Percentiles rank a stretch among this genome's conserved stretches.
phyloP scores from a whole-genome alignment of 2,888 invertebrate genomes.

The Drosophila meridiana region DNA sequence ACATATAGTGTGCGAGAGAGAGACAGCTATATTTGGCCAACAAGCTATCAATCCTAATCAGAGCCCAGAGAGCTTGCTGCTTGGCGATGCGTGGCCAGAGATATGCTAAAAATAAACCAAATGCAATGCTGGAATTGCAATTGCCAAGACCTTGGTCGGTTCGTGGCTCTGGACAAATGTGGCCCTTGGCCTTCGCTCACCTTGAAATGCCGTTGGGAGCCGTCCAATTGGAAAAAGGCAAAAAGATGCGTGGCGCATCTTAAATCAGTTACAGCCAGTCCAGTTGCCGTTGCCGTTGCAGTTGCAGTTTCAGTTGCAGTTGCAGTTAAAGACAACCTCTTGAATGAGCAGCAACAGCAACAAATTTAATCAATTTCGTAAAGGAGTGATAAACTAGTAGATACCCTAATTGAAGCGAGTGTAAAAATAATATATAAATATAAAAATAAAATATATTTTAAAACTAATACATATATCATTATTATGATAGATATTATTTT shows the following conservation, averaged over 20 bases:
- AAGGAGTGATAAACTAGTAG: background rate
- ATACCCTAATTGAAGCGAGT: background rate
- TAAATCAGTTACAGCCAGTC: constrained; percentile 55
- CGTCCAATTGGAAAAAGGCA: constrained; percentile 31
- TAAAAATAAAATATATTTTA: background rate
- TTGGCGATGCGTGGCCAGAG: constrained; percentile 40
- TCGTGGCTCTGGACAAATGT: constrained; percentile 67
- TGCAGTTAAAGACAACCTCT: constrained; percentile 33
- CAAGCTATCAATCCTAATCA: constrained; percentile 72
- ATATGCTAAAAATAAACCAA: constrained; percentile 72
- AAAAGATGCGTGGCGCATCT: constrained; percentile 45
- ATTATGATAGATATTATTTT: no score
- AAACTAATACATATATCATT: no score
- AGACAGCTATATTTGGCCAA: constrained; percentile 44
- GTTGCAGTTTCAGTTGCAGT: constrained; percentile 32
- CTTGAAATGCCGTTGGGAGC: constrained; percentile 81
- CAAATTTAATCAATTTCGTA: background rate
- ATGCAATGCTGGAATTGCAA: constrained; percentile 35
- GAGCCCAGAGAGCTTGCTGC: constrained; percentile 26
- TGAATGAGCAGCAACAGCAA: constrained; percentile 32
- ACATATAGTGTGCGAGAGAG: background rate
- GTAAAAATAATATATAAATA: background rate
- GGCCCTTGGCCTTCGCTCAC: constrained; percentile 85
- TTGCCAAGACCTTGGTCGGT: constrained; percentile 44
- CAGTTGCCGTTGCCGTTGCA: constrained; percentile 37